A percentile compares a stretch with the other conserved stretches of the same genome.
These are phyloP conservation scores for Ceryle rudis DNA, from an alignment of 2,797 vertebrate genomes.

Conservation along the genomic window DNA sequence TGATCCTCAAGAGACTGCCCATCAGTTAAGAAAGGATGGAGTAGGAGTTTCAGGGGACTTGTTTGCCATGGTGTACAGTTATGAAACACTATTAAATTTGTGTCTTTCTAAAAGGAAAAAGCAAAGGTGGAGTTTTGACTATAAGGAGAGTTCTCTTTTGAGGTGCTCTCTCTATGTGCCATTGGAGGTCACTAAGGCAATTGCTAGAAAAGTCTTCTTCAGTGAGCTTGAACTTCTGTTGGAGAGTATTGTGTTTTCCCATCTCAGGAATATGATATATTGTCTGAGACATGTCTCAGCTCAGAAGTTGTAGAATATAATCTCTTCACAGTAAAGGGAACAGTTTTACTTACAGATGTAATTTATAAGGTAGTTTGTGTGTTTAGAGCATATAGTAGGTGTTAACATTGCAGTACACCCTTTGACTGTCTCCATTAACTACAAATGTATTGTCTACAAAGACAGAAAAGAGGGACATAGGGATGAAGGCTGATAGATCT, in stretches of 20 bases:
- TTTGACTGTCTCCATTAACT: background rate
- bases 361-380: background rate
- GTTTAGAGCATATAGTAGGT: background rate
- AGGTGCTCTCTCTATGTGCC: background rate
- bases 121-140: background rate
- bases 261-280: background rate
- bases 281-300: background rate
- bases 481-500: background rate
- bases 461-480: background rate
- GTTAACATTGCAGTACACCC: background rate
- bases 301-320: background rate
- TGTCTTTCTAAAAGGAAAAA: background rate
- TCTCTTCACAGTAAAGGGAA: background rate
- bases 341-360: background rate
- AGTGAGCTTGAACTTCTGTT: rapidly evolving
- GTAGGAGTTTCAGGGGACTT: background rate
- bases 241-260: background rate
- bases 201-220: background rate
- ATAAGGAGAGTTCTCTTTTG: background rate
- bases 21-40: background rate
- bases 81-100: background rate
- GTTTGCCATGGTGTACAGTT: background rate
- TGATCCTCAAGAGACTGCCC: background rate
- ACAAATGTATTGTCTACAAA: background rate
- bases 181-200: background rate